Evolutionary conservation across 2,797 vertebrate genomes (phyloP).

Genomic region (Parotocinclus haroldoi): DNA sequence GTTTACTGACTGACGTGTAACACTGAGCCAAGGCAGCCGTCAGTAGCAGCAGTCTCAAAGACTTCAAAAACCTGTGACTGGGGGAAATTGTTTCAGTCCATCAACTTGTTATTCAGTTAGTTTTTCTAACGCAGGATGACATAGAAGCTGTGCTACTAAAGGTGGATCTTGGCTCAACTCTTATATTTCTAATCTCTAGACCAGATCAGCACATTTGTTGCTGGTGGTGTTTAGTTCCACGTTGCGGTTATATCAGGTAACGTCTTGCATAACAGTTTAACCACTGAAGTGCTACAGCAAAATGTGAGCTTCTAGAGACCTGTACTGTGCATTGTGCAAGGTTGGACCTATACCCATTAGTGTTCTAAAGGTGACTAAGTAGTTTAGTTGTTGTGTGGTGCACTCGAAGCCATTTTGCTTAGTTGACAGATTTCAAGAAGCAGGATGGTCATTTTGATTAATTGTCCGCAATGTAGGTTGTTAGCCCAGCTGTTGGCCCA

Average conservation of each 20-base stretch:
- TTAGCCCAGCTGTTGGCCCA: no score
- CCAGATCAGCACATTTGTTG: slow-evolving; percentile 25
- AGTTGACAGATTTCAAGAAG: no score
- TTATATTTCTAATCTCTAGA: slow-evolving; percentile 14
- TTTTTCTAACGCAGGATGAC: neutral
- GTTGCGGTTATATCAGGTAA: slow-evolving; percentile 26
- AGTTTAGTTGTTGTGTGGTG: no score
- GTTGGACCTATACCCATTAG: no score
- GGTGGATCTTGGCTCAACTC: neutral
- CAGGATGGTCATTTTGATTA: no score
- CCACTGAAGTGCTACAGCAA: slow-evolving; percentile 1
- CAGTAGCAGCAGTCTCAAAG: neutral
- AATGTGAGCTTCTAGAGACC: neutral
- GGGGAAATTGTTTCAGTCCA: neutral
- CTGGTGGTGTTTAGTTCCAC: slow-evolving; percentile 36
- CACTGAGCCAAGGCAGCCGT: slow-evolving; percentile 1
- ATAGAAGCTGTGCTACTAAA: slow-evolving; percentile 3
- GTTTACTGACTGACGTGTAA: neutral
- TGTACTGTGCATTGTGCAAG: neutral
- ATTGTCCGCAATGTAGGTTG: no score
- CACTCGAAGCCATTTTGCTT: no score
- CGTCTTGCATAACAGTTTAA: slow-evolving; percentile 34
- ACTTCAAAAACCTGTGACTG: neutral
- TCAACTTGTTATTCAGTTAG: neutral
- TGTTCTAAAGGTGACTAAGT: no score